Base-by-base conservation (phyloP, 1,140 invertebrate genomes). In the Sycophaga agraensis region DNA sequence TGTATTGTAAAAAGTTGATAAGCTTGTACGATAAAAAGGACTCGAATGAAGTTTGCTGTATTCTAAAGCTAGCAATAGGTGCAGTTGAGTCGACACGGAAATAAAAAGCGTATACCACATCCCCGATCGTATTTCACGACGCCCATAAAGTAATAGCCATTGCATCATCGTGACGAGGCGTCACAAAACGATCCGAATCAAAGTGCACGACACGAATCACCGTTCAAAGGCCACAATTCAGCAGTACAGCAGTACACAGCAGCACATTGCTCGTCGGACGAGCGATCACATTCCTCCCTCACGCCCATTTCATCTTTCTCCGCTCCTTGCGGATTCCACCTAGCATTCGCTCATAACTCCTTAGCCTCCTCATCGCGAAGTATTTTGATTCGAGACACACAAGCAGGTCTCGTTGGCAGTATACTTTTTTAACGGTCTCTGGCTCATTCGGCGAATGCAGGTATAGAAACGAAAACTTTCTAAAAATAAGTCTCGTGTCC, bases 121-220 rank as follows among this genome's bases (percentile, higher is more conserved):
- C 28, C 26, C 19, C 6, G 31, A 57, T 46, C 31, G 21, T 48
- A 57, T 57, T 57, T 57, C 28, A 57, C 17, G 19, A 56, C n/a
- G n/a, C 37, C 24, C 24, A 43, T 42, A 55, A 55, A 43, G 12
- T 34, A 43, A 55, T 45, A 34, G 26, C 17, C 24, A 21, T 54
- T 54, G 26, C 39, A 54, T 54, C 51, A 54, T 17, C 37, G 2
- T 12, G 14, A n/a, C 3, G 8, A 48, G 12, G 17, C 56, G 45
- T 39, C 16, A 39, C 56, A 35, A 43, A 51, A 17, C 17, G 48
- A 51, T 50, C 16, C 26, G 26, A 54, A 54, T 54, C 22, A n/a
- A n/a, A n/a, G n/a, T n/a, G n/a, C n/a, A 54, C n/a, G 49, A 37
- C 49, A 37, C 49, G 16, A 37, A 51, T 51, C 21, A 24, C 4